These are phyloP conservation scores for Lasioglossum albipes DNA, from an alignment of 1,140 invertebrate genomes.

Conservation along the genomic window DNA sequence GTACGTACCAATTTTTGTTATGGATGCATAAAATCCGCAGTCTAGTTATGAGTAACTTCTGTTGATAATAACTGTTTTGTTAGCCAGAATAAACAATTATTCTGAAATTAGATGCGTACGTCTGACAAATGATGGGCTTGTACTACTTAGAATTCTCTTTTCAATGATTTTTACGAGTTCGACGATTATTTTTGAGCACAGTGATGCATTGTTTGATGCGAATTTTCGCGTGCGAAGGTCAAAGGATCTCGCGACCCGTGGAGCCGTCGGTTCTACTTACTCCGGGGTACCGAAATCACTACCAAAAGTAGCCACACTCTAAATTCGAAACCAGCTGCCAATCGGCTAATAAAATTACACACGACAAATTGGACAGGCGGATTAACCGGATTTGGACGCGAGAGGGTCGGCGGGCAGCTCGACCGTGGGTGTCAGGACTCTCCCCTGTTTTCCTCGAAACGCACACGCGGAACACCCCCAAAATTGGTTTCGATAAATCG, in stretches of 20 bases:
- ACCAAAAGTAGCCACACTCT: constrained; percentile 76
- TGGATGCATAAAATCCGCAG: no score
- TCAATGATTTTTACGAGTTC: no score
- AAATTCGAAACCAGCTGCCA: constrained; percentile 76
- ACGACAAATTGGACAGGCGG: constrained; percentile 23
- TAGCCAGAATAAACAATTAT: no score
- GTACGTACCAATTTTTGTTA: no score
- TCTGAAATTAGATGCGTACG: no score
- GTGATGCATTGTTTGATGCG: no score
- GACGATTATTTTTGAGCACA: no score
- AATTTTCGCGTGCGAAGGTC: neutral
- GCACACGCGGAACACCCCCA: neutral
- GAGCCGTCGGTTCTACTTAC: constrained; percentile 45
- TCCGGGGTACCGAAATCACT: constrained; percentile 64
- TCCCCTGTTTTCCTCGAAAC: neutral
- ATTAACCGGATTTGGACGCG: constrained; percentile 20
- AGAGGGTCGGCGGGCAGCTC: neutral
- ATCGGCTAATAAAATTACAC: constrained; percentile 56
- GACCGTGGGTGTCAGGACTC: neutral
- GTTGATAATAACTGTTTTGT: no score
- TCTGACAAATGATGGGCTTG: no score
- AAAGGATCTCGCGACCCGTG: constrained; percentile 23
- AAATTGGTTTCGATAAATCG: constrained; percentile 2
- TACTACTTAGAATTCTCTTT: no score
- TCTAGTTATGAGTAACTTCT: no score